Base-by-base conservation (phyloP, 2,113 vertebrate genomes). In the Hippoglossus stenolepis region DNA sequence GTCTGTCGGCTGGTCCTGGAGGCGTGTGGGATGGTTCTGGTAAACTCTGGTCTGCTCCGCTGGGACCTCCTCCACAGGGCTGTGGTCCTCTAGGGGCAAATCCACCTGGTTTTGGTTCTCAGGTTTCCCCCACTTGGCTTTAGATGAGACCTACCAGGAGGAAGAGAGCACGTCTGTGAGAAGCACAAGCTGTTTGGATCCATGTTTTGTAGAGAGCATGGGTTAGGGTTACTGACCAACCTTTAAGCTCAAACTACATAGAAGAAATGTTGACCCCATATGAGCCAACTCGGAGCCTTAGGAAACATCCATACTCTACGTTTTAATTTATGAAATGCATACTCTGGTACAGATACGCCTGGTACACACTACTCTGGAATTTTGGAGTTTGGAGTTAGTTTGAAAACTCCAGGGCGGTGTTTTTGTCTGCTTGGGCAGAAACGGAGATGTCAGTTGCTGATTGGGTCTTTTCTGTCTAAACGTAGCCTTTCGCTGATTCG, bases 11-110 rank as follows among this genome's bases (percentile, higher is more conserved):
- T 31, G 31, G 45, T 82, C 65, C 58, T 76, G 61, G 0, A 68
- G 12, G 4, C 63, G 65, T 3, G 64, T 51, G 5, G 88, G 88
- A 0, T 87, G 88, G 76, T 91, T 90, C 80, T 93, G 91, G 84
- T 93, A 93, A 70, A 93, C 89, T 74, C 67, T 82, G 71, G 90
- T 93, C 82, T 92, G 91, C 65, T 93, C 91, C 11, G 61, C 65
- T 15, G 90, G 90, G 75, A 89, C 58, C 76, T 91, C 89, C 79
- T 93, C 92, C 35, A 90, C 85, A 1, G 88, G 88, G 58, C 87
- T 91, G 63, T 93, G 79, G 59, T 90, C 84, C 28, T 89, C 88
- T 21, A 75, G 40, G 45, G 28, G n/a, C 45, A 82, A 13, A 62
- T 87, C 80, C 57, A 85, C 2, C 26, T 60, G 68, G 61, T 88